phyloP scores from a whole-genome alignment of 2,113 vertebrate genomes.

The Pangasianodon hypophthalmus region DNA sequence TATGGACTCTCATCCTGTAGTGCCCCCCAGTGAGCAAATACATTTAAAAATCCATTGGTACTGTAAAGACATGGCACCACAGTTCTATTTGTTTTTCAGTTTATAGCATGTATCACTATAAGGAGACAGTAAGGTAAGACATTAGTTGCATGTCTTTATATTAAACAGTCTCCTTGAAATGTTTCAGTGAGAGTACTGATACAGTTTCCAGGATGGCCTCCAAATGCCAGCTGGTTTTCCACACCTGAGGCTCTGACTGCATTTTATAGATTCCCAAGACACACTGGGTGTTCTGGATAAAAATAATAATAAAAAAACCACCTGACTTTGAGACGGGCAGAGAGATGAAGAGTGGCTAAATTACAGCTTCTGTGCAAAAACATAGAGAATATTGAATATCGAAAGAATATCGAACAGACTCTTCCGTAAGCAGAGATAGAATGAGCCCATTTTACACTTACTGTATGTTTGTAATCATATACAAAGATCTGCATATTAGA shows the following conservation, averaged over 20 bases:
- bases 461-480: background rate
- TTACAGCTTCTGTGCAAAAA: constrained; percentile 23
- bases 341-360: constrained; percentile 44
- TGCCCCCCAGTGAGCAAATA: background rate
- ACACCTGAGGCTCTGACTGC: constrained; percentile 33
- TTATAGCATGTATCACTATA: background rate
- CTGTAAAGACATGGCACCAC: background rate
- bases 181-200: background rate
- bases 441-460: background rate
- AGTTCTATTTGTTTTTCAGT: background rate
- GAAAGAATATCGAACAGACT: constrained; percentile 13
- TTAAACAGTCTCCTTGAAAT: background rate
- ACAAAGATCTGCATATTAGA: background rate
- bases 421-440: background rate
- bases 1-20: background rate
- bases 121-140: background rate
- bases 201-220: constrained; percentile 11
- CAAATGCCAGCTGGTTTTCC: constrained; percentile 18
- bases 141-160: background rate
- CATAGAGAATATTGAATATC: background rate
- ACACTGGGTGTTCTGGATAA: constrained; percentile 36
- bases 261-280: constrained; percentile 37
- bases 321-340: constrained; percentile 17
- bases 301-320: background rate
- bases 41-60: background rate